phyloP scores from a whole-genome alignment of 1,140 invertebrate genomes.

The Plectrocnemia conspersa region DNA sequence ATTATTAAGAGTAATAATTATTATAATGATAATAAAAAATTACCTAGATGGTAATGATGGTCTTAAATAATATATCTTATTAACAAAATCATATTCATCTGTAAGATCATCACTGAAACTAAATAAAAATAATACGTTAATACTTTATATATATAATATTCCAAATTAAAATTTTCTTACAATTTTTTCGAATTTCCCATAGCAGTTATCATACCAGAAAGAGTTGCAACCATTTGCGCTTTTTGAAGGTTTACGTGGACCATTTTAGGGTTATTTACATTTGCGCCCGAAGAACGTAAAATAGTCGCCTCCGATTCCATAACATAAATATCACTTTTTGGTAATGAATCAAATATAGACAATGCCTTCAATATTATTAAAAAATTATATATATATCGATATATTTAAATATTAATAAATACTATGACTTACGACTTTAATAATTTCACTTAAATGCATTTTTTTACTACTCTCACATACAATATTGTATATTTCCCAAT shows the following conservation, averaged over 20 bases:
- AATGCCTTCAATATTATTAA: constrained; percentile 38
- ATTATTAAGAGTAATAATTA: constrained; percentile 3
- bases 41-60: constrained; percentile 46
- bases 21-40: constrained; percentile 2
- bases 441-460: constrained; percentile 44
- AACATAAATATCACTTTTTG: constrained; percentile 45
- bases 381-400: constrained; percentile 3
- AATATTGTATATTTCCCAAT: constrained; percentile 44
- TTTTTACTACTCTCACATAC: constrained; percentile 41
- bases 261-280: constrained; percentile 47
- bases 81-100: constrained; percentile 34
- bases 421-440: constrained; percentile 43
- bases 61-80: constrained; percentile 45
- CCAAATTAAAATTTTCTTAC: background rate
- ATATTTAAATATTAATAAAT: constrained; percentile 20
- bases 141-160: too few species aligned
- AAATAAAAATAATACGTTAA: background rate
- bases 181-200: constrained; percentile 32
- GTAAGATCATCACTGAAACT: background rate
- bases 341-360: constrained; percentile 39
- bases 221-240: constrained; percentile 46
- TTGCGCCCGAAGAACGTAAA: constrained; percentile 44
- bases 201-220: constrained; percentile 43
- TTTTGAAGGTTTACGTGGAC: constrained; percentile 48
- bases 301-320: constrained; percentile 47